These are phyloP conservation scores for Nowickia ferox DNA, from an alignment of 2,888 invertebrate species.

Conservation along the genomic window DNA sequence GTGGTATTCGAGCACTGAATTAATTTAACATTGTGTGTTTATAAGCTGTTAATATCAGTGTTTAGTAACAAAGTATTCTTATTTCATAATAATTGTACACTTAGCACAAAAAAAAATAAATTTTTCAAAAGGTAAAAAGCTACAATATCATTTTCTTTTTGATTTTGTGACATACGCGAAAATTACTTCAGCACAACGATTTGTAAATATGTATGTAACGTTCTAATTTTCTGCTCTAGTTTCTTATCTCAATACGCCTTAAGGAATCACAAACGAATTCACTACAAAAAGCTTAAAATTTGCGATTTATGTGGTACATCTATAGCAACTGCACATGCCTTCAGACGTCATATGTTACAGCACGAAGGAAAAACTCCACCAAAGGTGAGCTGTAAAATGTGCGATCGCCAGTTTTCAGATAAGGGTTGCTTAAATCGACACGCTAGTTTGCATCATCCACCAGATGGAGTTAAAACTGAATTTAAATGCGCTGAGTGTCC, in stretches of 20 bases:
- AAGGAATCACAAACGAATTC: constrained; percentile 73
- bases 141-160: no score
- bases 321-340: constrained; percentile 69
- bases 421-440: constrained; percentile 76
- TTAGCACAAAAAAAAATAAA: no score
- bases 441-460: constrained; percentile 80
- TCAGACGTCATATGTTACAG: constrained; percentile 78
- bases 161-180: no score
- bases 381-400: constrained; percentile 79
- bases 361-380: constrained; percentile 77
- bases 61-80: no score
- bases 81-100: no score
- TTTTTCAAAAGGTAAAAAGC: no score
- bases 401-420: constrained; percentile 73
- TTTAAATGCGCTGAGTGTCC: constrained; percentile 80
- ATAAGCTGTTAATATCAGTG: no score
- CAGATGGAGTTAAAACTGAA: constrained; percentile 75
- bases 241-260: constrained; percentile 72
- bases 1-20: no score
- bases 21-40: no score
- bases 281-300: constrained; percentile 78
- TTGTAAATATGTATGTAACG: no score
- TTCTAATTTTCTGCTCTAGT: constrained; percentile 74
- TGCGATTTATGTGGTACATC: constrained; percentile 81
- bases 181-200: no score